phyloP scores from a whole-genome alignment of 2,113 vertebrate genomes.

The Pica pica region DNA sequence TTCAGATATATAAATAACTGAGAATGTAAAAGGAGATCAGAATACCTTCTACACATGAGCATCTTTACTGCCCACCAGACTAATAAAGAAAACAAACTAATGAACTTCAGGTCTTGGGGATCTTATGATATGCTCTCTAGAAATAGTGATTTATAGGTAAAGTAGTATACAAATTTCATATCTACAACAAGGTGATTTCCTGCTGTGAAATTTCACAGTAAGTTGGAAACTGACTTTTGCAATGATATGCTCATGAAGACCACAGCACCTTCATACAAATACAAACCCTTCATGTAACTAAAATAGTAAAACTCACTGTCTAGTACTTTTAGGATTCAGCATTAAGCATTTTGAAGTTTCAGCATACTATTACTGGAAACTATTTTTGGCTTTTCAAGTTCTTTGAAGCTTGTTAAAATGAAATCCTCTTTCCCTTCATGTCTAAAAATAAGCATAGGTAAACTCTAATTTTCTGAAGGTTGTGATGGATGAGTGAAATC shows the following conservation, averaged over 20 bases:
- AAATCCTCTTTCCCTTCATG: constrained; percentile 35
- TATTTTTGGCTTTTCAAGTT: background rate
- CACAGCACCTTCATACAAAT: background rate
- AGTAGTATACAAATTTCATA: background rate
- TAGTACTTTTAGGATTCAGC: constrained; percentile 1
- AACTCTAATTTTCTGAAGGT: constrained; percentile 4
- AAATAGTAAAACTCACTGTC: background rate
- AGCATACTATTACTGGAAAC: constrained; percentile 3
- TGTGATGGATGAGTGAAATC: background rate
- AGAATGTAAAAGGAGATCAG: background rate
- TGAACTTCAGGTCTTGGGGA: background rate
- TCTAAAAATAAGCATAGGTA: constrained; percentile 37
- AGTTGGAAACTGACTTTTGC: background rate
- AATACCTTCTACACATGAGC: background rate
- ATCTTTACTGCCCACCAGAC: background rate
- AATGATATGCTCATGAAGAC: background rate
- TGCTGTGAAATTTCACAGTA: background rate
- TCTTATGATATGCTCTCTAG: background rate
- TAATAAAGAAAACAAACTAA: background rate
- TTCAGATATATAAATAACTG: background rate
- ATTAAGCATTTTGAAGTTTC: constrained; percentile 28
- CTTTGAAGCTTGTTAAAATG: constrained; percentile 26
- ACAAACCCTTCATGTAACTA: background rate
- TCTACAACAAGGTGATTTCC: background rate
- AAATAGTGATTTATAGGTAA: background rate